Conservation (phyloP, 1,140 invertebrate genomes). For the Dinothrombium tinctorium region DNA sequence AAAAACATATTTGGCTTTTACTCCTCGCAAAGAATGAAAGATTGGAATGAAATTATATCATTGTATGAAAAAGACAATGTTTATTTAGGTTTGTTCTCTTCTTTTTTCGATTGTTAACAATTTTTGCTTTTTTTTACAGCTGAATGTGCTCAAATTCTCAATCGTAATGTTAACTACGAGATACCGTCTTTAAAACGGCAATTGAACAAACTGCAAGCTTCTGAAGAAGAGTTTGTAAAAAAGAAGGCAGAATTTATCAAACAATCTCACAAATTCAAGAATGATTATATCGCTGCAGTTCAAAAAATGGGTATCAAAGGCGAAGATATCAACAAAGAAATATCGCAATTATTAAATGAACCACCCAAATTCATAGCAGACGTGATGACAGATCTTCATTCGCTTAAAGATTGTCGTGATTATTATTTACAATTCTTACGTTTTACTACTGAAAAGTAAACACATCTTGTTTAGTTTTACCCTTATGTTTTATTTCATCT, state of each 20-base stretch:
- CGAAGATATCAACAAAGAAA: conserved; percentile 48
- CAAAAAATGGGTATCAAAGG: conserved; percentile 27
- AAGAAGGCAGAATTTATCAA: conserved; percentile 1
- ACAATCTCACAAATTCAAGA: conserved; percentile 27
- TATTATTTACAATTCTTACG: conserved; percentile 40
- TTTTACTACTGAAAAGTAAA: conserved; percentile 28
- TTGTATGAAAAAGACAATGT: conserved; percentile 47
- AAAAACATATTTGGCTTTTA: conserved; percentile 95
- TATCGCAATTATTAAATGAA: conserved; percentile 42
- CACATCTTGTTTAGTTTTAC: conserved; percentile 21
- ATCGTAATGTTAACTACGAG: conserved; percentile 80
- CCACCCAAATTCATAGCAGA: conserved; percentile 48
- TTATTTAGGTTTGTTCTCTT: conserved; percentile 29
- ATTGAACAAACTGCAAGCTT: conserved; percentile 45
- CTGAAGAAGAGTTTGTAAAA: conserved; percentile 6
- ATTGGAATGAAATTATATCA: conserved; percentile 57
- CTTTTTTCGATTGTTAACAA: conserved; percentile 4
- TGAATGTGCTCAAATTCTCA: conserved; percentile 69
- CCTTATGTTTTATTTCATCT: conserved; percentile 28
- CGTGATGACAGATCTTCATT: conserved; percentile 33
- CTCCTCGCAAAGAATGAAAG: conserved; percentile 88
- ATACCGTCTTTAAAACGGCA: conserved; percentile 73
- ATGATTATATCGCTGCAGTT: conserved; percentile 8
- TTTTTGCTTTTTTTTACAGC: conserved; percentile 30
- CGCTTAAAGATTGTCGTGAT: conserved; percentile 34